Evolutionary conservation across 2,888 invertebrate species (phyloP), one percentile per base, ranked within the genome.

Genomic region (Gari tellinella): DNA sequence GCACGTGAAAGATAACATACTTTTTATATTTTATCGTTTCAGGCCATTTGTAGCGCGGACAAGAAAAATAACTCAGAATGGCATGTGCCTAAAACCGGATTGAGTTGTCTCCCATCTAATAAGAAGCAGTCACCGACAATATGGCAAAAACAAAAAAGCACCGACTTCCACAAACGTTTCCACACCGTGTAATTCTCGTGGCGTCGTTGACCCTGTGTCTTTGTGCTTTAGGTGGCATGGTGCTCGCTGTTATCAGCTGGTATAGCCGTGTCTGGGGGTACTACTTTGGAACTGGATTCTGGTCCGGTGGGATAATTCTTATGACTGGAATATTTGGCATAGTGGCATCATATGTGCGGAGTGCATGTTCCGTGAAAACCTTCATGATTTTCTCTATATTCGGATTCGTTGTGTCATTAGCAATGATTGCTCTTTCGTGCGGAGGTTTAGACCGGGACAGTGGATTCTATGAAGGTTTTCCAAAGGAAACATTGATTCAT

Each of bases 231-330:
- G 84, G 81, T 17, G 83, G 86, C 40, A 84, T 89, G 15, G 77
- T 86, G 4, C 80, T 86, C n/a, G 83, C 86, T 19, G 83, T 87
- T 1, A 57, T 89, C 17, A 84, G 86, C 12, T 85, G 87, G 79
- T 80, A 80, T 12, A 73, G 83, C 46, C 72, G 76, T 48, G 81
- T 88, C 43, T 88, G 88, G 88, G 90, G 90, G 26, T 82, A 88
- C 64, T 86, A 88, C 64, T 80, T 85, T 17, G 86, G 81, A 15
- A 82, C 88, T n/a, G 90, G 90, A 5, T 82, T 89, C 62, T 90
- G 90, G 90, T 81, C 85, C 21, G 89, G 90, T 4, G 75, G 76
- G 1, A 64, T 83, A 17, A 76, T 86, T 40, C 72, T 86, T 17
- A 25, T 84, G 14, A 76, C 86, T 38, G 89, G 88, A 26, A 70